Evolutionary conservation across 2,888 invertebrate species (phyloP).

Genomic region (Harpalus rubripes): DNA sequence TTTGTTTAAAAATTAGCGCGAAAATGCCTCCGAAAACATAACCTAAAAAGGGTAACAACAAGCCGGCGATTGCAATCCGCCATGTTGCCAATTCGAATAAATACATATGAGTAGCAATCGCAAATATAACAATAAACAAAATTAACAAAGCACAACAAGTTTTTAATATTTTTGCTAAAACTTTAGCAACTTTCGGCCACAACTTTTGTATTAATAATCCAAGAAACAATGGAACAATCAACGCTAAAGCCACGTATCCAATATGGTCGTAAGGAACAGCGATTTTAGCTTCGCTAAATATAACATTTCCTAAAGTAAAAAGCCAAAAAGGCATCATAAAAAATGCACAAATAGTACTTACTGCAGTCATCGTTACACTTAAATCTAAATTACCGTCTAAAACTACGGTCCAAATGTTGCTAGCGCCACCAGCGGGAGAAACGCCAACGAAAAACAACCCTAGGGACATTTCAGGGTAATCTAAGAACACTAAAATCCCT

Average conservation of each 20-base stretch:
- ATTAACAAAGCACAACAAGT: constrained; percentile 90
- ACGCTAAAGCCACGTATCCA: constrained; percentile 85
- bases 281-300: constrained; percentile 86
- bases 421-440: constrained; percentile 96
- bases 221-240: constrained; percentile 88
- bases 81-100: constrained; percentile 93
- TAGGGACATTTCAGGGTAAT: constrained; percentile 85
- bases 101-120: constrained; percentile 92
- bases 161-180: constrained; percentile 90
- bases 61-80: constrained; percentile 90
- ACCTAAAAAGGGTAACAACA: constrained; percentile 90
- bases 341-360: constrained; percentile 91
- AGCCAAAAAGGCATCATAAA: constrained; percentile 96
- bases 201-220: constrained; percentile 84
- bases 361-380: constrained; percentile 96
- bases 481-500: constrained; percentile 85
- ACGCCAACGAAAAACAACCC: constrained; percentile 95
- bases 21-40: constrained; percentile 85
- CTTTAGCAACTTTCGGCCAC: constrained; percentile 83
- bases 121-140: constrained; percentile 91
- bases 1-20: constrained; percentile 82
- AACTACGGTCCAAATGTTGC: constrained; percentile 96
- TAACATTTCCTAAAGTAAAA: constrained; percentile 88
- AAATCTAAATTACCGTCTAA: constrained; percentile 95
- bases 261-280: constrained; percentile 89